A percentile compares a stretch with the other conserved stretches of the same genome.
These are phyloP conservation scores for Macheiramphus alcinus DNA, from an alignment of 2,113 vertebrate species.

Conservation along the genomic window DNA sequence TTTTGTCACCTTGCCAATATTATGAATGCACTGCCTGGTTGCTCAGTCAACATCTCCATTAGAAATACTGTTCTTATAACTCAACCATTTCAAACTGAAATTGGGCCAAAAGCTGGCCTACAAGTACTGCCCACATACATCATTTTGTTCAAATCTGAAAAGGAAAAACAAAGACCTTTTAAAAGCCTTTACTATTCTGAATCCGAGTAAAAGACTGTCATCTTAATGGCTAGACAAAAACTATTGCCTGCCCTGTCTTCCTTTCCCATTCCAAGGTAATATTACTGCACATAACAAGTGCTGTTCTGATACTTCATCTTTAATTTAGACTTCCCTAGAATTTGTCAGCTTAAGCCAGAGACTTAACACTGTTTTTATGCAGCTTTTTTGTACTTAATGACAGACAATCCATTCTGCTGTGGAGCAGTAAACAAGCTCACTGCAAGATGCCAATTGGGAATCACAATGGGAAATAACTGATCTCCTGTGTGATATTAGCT, in stretches of 20 bases:
- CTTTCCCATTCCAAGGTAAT: neutral
- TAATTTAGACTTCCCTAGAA: constrained; percentile 37
- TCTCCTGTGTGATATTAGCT: constrained; percentile 57
- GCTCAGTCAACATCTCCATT: constrained; percentile 26
- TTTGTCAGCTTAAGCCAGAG: constrained; percentile 29
- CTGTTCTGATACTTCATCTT: neutral
- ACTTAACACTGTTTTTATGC: constrained; percentile 30
- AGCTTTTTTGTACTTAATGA: neutral
- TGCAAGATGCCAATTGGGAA: constrained; percentile 33
- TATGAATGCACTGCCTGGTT: neutral
- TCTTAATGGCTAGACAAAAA: neutral
- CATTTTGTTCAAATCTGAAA: neutral
- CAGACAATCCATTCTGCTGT: neutral
- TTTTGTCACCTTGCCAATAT: neutral
- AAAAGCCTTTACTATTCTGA: neutral
- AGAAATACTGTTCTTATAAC: constrained; percentile 19
- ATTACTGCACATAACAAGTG: neutral
- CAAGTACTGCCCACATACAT: neutral
- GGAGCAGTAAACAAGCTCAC: constrained; percentile 57
- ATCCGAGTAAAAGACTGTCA: neutral
- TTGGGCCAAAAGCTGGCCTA: neutral
- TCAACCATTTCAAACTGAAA: constrained; percentile 7
- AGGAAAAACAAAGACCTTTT: neutral
- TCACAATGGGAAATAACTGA: constrained; percentile 60
- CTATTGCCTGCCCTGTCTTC: neutral